Base-by-base conservation (phyloP, 2,888 invertebrate genomes). In the Salpingus planirostris region DNA sequence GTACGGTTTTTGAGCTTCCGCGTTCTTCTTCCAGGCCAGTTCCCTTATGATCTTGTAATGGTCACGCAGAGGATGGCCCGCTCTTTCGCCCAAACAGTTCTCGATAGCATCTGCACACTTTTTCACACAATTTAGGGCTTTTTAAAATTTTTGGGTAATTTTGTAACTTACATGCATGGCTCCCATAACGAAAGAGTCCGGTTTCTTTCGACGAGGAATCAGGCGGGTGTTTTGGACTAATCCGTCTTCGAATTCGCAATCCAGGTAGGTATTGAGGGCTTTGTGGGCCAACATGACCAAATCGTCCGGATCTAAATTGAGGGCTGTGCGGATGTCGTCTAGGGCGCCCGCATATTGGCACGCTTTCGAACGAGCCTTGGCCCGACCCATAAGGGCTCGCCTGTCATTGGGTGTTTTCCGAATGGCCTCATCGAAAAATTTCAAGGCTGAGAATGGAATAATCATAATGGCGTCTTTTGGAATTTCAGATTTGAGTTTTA, bases 281-380 rank as follows among this genome's bases (percentile, higher is more conserved):
- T 60, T 59, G 13, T 57, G 52, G 2, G 62, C 62, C 5, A 55
- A 31, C 3, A 53, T 47, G 1, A 50, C 49, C 12, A 64, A 40
- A 40, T 64, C 55, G 6, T 56, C 54, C 1, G 57, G 51, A 25
- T 57, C 51, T 3, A 55, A 11, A 14, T 46, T 40, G 3, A 64
- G 38, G 13, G 76, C 71, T 34, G 62, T 63, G 8, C 60, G 64
- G 3, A 69, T 69, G 43, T 75, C 74, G 24, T 57, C 64, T 33
- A 74, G 54, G 24, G 74, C 74, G 1, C 68, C 72, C 22, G 49
- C 50, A 44, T 73, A 74, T 47, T 72, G 60, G 22, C 70, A 71
- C 10, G 70, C 65, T 55, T 74, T 74, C 1, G 70, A 67, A 13
- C 70, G 54, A 3, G 71, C 69, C 44, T 65, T 55, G 40, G 73